Conservation (phyloP, 2,888 invertebrate genomes). For the Diabrotica balteata region DNA sequence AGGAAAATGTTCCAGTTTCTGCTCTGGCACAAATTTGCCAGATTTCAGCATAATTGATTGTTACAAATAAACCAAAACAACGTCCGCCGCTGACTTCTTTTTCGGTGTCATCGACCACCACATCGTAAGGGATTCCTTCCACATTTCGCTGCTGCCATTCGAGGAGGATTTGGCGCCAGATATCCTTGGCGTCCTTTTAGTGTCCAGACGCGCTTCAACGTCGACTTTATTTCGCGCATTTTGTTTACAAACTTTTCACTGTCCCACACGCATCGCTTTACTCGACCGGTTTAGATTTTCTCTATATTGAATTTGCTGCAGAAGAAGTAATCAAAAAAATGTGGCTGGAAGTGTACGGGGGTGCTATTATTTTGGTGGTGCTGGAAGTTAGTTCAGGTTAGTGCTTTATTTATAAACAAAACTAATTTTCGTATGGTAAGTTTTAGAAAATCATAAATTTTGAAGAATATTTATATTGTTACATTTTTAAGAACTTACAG, state of each 20-base stretch:
- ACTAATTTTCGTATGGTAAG: too few relatives aligned
- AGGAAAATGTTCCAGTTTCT: too few relatives aligned
- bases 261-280: background rate
- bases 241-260: slow-evolving; percentile 36
- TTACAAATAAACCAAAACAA: background rate
- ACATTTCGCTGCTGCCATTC: slow-evolving; percentile 13
- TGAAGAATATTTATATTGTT: too few relatives aligned
- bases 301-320: background rate
- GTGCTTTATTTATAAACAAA: slow-evolving; percentile 9
- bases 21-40: too few relatives aligned
- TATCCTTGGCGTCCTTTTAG: slow-evolving; percentile 39
- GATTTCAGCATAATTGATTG: background rate
- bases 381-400: slow-evolving; percentile 28
- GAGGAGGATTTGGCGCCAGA: slow-evolving; percentile 41
- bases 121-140: slow-evolving; percentile 14
- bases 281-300: slow-evolving; percentile 13
- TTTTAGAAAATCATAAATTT: too few relatives aligned
- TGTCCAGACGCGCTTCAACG: slow-evolving; percentile 17
- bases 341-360: slow-evolving; percentile 19
- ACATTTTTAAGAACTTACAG: too few relatives aligned
- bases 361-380: slow-evolving; percentile 21
- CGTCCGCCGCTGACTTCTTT: slow-evolving; percentile 2
- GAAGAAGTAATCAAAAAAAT: slow-evolving; percentile 15
- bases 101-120: slow-evolving; percentile 13
- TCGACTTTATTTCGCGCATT: slow-evolving; percentile 28